A percentile compares a stretch with the other conserved stretches of the same genome.
Conservation (phyloP, 2,888 invertebrate species). For the Latheticus oryzae region DNA sequence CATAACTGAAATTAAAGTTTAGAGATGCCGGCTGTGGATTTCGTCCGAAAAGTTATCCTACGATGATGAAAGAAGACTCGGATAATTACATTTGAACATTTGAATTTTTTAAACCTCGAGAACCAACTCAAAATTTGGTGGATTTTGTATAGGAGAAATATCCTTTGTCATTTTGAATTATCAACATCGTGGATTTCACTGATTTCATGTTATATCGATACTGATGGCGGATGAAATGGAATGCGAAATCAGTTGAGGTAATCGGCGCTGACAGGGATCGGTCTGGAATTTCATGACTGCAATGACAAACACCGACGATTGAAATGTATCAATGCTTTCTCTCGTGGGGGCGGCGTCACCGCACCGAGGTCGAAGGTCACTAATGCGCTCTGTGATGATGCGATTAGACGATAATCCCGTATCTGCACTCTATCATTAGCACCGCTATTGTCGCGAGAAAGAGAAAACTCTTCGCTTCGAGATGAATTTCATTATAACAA, state of each 20-base stretch:
- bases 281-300: constrained; percentile 50
- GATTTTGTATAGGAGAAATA: background rate
- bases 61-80: constrained; percentile 41
- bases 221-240: constrained; percentile 54
- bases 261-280: constrained; percentile 55
- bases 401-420: constrained; percentile 45
- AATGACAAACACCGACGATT: constrained; percentile 27
- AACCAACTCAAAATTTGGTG: background rate
- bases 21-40: constrained; percentile 51
- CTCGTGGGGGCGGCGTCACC: constrained; percentile 26
- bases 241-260: constrained; percentile 55
- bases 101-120: constrained; percentile 38
- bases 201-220: constrained; percentile 27
- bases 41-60: constrained; percentile 49
- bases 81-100: constrained; percentile 37
- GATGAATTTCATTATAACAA: too few relatives aligned
- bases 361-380: constrained; percentile 44
- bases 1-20: constrained; percentile 61
- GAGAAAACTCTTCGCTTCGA: too few relatives aligned
- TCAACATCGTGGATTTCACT: constrained; percentile 26
- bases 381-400: constrained; percentile 51
- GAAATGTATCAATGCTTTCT: constrained; percentile 22
- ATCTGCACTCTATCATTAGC: constrained; percentile 38
- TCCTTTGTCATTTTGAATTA: constrained; percentile 1
- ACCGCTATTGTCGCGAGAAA: constrained; percentile 27